These are phyloP conservation scores for Lasioglossum albipes DNA, from an alignment of 1,140 invertebrate genomes.

Conservation along the genomic window DNA sequence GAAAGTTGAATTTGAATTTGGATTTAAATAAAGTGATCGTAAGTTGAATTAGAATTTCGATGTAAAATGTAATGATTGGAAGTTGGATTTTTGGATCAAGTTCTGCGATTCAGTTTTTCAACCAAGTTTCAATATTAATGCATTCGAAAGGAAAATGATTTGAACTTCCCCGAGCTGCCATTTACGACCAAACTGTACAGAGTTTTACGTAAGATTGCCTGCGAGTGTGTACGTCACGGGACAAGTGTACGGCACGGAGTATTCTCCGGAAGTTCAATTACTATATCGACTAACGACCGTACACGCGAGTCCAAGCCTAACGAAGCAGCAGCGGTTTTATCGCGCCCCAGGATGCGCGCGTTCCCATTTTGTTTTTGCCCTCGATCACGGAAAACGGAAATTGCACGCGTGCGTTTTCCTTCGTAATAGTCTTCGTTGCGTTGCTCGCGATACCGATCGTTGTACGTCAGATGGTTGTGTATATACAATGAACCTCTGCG, in stretches of 20 bases:
- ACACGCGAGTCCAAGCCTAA: conserved; percentile 16
- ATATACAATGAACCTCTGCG: conserved; percentile 56
- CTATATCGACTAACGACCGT: conserved; percentile 4
- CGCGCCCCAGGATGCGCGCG: not conserved
- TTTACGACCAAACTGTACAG: no score
- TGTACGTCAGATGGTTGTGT: conserved; percentile 74
- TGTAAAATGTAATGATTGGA: no score
- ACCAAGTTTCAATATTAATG: no score
- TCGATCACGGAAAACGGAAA: conserved; percentile 31
- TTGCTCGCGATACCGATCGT: conserved; percentile 61
- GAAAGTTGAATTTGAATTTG: no score
- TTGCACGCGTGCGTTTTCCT: conserved; percentile 31
- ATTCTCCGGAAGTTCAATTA: conserved; percentile 37
- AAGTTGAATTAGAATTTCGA: no score
- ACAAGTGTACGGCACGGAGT: conserved; percentile 7
- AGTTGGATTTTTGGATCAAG: no score
- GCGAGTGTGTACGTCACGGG: not conserved
- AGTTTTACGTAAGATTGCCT: no score
- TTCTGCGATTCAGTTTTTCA: no score
- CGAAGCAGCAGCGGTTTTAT: conserved; percentile 30
- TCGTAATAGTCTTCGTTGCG: conserved; percentile 14
- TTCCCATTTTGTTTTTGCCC: conserved; percentile 5
- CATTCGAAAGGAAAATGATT: no score
- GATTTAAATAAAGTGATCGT: no score
- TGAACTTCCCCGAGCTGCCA: no score